Evolutionary conservation across 2,113 vertebrate genomes (phyloP).

Genomic region (Clinocottus analis): DNA sequence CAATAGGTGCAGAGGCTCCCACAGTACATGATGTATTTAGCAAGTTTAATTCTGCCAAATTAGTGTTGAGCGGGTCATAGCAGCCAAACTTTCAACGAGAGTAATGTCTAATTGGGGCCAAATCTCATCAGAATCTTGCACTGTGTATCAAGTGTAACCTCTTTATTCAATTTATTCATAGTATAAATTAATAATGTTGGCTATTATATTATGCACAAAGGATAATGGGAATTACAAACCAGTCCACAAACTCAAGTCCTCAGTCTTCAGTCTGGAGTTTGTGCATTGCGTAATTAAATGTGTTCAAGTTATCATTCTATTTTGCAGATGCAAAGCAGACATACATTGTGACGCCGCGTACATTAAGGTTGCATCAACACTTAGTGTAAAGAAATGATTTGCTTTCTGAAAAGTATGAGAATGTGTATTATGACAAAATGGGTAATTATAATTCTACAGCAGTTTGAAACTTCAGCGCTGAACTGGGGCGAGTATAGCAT

Average conservation of each 20-base stretch:
- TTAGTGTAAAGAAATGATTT: constrained; percentile 16
- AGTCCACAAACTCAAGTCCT: constrained; percentile 59
- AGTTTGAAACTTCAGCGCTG: constrained; percentile 45
- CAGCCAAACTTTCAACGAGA: constrained; percentile 26
- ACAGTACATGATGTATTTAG: constrained; percentile 9
- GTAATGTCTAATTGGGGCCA: constrained; percentile 39
- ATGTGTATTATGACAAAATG: constrained; percentile 47
- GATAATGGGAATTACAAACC: constrained; percentile 70
- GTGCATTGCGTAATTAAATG: constrained; percentile 39
- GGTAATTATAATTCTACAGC: constrained; percentile 25
- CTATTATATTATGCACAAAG: constrained; percentile 75
- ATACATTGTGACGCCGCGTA: not conserved
- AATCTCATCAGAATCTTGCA: constrained; percentile 51
- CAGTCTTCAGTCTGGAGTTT: constrained; percentile 16
- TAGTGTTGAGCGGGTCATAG: not conserved
- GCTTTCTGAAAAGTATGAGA: constrained; percentile 29
- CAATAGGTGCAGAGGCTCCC: not conserved
- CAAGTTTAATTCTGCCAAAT: constrained; percentile 33
- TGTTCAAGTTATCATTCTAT: constrained; percentile 42
- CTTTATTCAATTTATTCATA: constrained; percentile 68
- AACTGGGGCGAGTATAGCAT: constrained; percentile 52
- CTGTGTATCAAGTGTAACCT: constrained; percentile 54
- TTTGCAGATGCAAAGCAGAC: constrained; percentile 33
- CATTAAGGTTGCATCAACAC: constrained; percentile 8
- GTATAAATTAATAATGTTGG: constrained; percentile 71